These are phyloP conservation scores for Ephestia elutella DNA, from an alignment of 1,140 invertebrate genomes.

Conservation along the genomic window DNA sequence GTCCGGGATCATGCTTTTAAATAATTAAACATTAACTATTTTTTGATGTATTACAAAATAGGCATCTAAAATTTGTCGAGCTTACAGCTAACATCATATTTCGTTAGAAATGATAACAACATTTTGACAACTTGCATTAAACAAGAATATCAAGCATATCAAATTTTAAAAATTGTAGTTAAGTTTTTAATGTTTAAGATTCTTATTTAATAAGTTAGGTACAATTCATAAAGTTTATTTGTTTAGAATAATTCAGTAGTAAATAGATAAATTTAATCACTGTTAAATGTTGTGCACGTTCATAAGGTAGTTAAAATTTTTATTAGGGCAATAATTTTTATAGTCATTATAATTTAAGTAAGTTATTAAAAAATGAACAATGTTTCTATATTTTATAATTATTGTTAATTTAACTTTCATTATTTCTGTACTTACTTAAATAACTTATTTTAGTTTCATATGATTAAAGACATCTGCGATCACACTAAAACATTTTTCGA, in stretches of 20 bases:
- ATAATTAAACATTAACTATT: no score
- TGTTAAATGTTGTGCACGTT: constrained; percentile 73
- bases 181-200: constrained; percentile 47
- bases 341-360: constrained; percentile 42
- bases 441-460: neutral
- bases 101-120: no score
- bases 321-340: constrained; percentile 67
- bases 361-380: constrained; percentile 29
- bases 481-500: constrained; percentile 26
- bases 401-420: constrained; percentile 5
- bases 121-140: constrained; percentile 36
- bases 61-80: no score
- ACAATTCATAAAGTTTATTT: constrained; percentile 41
- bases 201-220: constrained; percentile 46
- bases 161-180: constrained; percentile 45
- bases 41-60: no score
- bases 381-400: constrained; percentile 14
- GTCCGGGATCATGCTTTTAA: no score
- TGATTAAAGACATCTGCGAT: constrained; percentile 7
- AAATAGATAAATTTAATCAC: constrained; percentile 68
- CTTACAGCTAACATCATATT: no score
- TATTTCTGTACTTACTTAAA: constrained; percentile 5
- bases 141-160: constrained; percentile 73
- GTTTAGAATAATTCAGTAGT: constrained; percentile 60
- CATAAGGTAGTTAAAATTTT: constrained; percentile 52